phyloP scores from a whole-genome alignment of 2,888 invertebrate species.

The Busseola fusca region DNA sequence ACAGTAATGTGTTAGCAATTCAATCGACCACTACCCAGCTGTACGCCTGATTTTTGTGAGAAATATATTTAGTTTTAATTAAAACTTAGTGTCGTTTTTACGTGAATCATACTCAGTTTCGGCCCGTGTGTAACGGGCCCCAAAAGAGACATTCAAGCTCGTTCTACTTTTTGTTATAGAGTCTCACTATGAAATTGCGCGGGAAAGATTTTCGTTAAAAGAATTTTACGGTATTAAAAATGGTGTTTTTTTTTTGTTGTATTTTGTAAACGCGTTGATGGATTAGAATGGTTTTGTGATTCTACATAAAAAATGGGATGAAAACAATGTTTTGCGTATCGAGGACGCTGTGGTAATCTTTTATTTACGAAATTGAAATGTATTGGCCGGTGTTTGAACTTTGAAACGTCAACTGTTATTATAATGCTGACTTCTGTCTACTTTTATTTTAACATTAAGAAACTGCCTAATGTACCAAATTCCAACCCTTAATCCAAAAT shows the following conservation, averaged over 20 bases:
- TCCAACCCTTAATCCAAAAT: slow-evolving; percentile 46
- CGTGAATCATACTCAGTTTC: slow-evolving; percentile 78
- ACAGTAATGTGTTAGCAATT: slow-evolving; percentile 57
- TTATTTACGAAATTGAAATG: not conserved
- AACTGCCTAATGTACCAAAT: slow-evolving; percentile 23
- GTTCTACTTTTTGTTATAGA: slow-evolving; percentile 68
- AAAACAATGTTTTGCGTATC: slow-evolving; percentile 9
- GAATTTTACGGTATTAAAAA: slow-evolving; percentile 52
- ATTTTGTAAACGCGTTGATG: slow-evolving; percentile 46
- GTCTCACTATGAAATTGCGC: slow-evolving; percentile 63
- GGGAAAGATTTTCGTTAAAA: slow-evolving; percentile 62
- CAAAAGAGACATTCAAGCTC: slow-evolving; percentile 73
- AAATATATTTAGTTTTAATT: slow-evolving; percentile 81
- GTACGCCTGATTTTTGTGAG: slow-evolving; percentile 68
- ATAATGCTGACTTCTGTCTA: not conserved
- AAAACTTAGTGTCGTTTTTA: slow-evolving; percentile 75
- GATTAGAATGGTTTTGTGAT: slow-evolving; percentile 50
- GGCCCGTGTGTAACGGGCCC: slow-evolving; percentile 72
- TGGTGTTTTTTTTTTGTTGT: slow-evolving; percentile 46
- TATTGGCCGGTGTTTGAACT: not conserved
- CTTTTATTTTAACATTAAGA: slow-evolving; percentile 22
- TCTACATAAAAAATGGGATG: slow-evolving; percentile 17
- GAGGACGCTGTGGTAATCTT: not conserved
- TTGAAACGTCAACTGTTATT: not conserved
- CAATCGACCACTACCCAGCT: slow-evolving; percentile 59